phyloP scores from a whole-genome alignment of 2,888 invertebrate species.

The Rhamnusium bicolor region DNA sequence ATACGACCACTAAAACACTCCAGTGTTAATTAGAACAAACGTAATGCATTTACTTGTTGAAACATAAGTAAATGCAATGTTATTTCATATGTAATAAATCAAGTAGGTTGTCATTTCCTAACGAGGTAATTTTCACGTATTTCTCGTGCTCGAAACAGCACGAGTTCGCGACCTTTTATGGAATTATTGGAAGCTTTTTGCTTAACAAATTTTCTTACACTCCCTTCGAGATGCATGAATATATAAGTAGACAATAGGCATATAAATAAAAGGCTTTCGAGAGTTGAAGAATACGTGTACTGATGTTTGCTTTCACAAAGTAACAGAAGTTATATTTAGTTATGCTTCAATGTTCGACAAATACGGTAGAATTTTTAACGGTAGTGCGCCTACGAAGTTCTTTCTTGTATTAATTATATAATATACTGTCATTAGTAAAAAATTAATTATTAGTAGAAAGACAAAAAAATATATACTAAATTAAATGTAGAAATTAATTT shows the following conservation, averaged over 20 bases:
- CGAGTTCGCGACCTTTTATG: slow-evolving; percentile 11
- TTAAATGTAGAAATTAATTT: not conserved
- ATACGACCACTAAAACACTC: slow-evolving; percentile 1
- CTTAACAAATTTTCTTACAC: slow-evolving; percentile 16
- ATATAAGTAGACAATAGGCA: slow-evolving; percentile 6
- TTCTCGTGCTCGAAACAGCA: slow-evolving; percentile 6
- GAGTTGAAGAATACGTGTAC: slow-evolving; percentile 4
- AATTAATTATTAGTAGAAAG: not conserved
- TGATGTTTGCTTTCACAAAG: slow-evolving; percentile 2
- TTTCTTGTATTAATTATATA: not conserved
- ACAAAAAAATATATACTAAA: too few species aligned
- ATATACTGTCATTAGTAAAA: not conserved
- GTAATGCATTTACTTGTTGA: slow-evolving; percentile 17
- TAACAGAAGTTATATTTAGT: slow-evolving; percentile 8
- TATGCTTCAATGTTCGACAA: not conserved
- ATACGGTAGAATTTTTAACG: not conserved
- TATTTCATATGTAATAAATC: slow-evolving; percentile 23
- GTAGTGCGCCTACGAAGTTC: too few species aligned
- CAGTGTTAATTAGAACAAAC: slow-evolving; percentile 17
- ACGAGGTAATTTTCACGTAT: slow-evolving; percentile 10
- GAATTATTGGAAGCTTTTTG: slow-evolving; percentile 15
- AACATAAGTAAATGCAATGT: slow-evolving; percentile 6
- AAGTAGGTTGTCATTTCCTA: slow-evolving; percentile 15
- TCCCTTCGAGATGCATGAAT: slow-evolving; percentile 1
- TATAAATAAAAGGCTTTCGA: slow-evolving; percentile 11